Conservation (phyloP, 2,113 vertebrate species). For the Engystomops pustulosus region DNA sequence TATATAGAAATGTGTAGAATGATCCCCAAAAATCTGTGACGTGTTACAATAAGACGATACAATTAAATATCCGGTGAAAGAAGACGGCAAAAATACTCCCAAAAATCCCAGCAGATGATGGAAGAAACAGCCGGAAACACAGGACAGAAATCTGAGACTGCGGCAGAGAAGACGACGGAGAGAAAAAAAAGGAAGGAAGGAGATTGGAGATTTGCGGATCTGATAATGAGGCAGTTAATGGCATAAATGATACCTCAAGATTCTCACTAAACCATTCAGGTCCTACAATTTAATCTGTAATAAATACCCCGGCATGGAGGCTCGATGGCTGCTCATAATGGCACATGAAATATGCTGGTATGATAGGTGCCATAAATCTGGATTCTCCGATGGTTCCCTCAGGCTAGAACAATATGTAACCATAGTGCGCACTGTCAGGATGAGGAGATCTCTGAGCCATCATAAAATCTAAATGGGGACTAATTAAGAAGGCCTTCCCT, state of each 20-base stretch:
- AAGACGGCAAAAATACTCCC: constrained; percentile 20
- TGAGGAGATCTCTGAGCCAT: constrained; percentile 99
- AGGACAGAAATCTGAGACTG: not conserved
- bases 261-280: constrained; percentile 97
- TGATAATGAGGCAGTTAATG: constrained; percentile 99
- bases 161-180: constrained; percentile 65
- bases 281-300: constrained; percentile 99
- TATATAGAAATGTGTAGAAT: too few relatives aligned
- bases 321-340: constrained; percentile 99
- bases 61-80: constrained; percentile 21
- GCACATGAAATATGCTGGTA: constrained; percentile 99
- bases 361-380: constrained; percentile 99
- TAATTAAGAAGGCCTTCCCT: constrained; percentile 99
- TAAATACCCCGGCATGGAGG: constrained; percentile 99
- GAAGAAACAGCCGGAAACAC: not conserved
- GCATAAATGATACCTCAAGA: constrained; percentile 98
- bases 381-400: constrained; percentile 99
- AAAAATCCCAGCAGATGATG: not conserved
- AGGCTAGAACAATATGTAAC: constrained; percentile 99
- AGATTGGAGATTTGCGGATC: constrained; percentile 88
- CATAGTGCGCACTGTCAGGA: constrained; percentile 99
- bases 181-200: constrained; percentile 61
- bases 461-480: constrained; percentile 99
- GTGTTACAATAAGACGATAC: too few relatives aligned
- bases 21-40: too few relatives aligned